Base-by-base conservation (phyloP, 2,888 invertebrate species). In the Tenthredo distinguenda region DNA sequence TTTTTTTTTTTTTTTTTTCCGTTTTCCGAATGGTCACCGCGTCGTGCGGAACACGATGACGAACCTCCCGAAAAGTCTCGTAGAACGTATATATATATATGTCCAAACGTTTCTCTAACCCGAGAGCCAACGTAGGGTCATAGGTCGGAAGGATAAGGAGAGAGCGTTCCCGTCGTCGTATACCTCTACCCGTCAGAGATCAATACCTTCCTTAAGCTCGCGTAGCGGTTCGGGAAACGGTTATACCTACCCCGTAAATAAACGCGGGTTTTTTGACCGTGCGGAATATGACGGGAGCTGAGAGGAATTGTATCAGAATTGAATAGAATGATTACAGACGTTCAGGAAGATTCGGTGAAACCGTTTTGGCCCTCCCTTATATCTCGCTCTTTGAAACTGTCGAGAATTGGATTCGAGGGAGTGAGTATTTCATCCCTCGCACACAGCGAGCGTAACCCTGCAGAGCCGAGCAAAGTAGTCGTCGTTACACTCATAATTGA, bases 401-500 rank as follows among this genome's bases (percentile, higher is more conserved):
- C 47, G 26, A 26, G 62, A 62, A 62, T 62, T 62, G 62, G 26
- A 62, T 62, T 26, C 12, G 12, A 62, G 62, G 26, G 68, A 34
- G 34, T 31, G 34, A 34, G 68, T 18, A 68, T 34, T 12, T 18
- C 15, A 68, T 68, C 68, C 62, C 62, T 62, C 9, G n/a, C 21
- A 26, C 10, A 65, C n/a, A 21, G 58, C 21, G 58, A 21, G 21
- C 15, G 15, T 47, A 47, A 47, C 68, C 62, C 62, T 62, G 68
- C 34, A 6, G 3, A 68, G 34, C 10, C 21, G 68, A 34, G 68
- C 34, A 34, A 58, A 34, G 68, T 68, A 55, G 77, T 37, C 58
- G 81, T 81, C 58, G 81, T 81, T 81, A 62, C 62, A 81, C 81
- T 81, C 81, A 81, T 81, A 87, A 91, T 90, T 89, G 89, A 91